Conservation (phyloP, 1,140 invertebrate genomes). For the Eubasilissa regina region DNA sequence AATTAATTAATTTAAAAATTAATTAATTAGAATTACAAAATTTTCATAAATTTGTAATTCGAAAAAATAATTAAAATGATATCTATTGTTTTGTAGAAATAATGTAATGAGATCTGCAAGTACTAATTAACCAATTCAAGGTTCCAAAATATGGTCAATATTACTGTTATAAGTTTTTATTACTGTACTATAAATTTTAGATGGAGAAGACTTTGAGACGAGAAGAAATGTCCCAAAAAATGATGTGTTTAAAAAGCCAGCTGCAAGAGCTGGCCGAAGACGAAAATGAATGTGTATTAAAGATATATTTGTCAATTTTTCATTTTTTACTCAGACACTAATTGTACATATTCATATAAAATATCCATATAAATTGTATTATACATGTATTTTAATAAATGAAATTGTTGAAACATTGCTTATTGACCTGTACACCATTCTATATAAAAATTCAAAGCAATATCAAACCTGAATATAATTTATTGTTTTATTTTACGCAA, state of each 20-base stretch:
- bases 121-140: too few relatives aligned
- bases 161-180: constrained; percentile 23
- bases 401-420: background rate
- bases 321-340: background rate
- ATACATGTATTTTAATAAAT: background rate
- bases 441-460: too few relatives aligned
- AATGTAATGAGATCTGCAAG: background rate
- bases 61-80: too few relatives aligned
- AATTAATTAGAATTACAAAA: too few relatives aligned
- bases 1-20: too few relatives aligned
- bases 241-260: constrained; percentile 57
- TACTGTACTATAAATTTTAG: constrained; percentile 47
- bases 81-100: too few relatives aligned
- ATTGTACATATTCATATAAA: background rate
- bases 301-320: too few relatives aligned
- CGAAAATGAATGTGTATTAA: constrained; percentile 41
- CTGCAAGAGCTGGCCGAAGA: constrained; percentile 50
- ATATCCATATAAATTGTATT: background rate
- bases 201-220: constrained; percentile 37
- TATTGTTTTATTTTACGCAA: too few relatives aligned
- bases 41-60: too few relatives aligned
- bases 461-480: too few relatives aligned
- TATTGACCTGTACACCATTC: too few relatives aligned
- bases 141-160: constrained; percentile 21
- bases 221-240: constrained; percentile 45